A percentile compares a stretch with the other conserved stretches of the same genome.
Evolutionary conservation across 2,797 vertebrate genomes (phyloP).

Genomic region (Pantherophis vulpinus): DNA sequence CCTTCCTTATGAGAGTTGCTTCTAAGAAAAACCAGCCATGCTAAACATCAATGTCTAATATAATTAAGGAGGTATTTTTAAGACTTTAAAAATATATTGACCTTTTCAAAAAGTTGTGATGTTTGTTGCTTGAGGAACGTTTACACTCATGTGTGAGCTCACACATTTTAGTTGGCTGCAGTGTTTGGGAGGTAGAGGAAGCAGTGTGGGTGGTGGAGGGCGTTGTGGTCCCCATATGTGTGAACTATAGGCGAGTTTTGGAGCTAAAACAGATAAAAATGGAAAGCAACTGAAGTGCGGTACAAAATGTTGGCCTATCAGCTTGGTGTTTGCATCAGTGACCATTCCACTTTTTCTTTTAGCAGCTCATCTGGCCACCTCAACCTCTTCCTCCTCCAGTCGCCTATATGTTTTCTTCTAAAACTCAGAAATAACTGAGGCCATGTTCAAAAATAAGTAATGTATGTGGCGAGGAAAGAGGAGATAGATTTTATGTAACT

Average conservation of each 20-base stretch:
- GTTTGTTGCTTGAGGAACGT: conserved; percentile 10
- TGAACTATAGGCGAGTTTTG: conserved; percentile 30
- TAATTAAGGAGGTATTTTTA: neutral
- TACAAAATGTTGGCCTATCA: conserved; percentile 10
- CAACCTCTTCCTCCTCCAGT: conserved; percentile 23
- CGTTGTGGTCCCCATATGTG: conserved; percentile 64
- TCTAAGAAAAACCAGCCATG: neutral
- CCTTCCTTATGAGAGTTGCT: neutral
- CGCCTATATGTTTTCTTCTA: neutral
- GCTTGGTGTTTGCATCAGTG: conserved; percentile 47
- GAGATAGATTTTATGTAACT: neutral
- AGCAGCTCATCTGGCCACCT: conserved; percentile 45
- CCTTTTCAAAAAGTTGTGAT: neutral
- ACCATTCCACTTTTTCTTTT: conserved; percentile 54
- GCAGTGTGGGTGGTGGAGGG: conserved; percentile 54
- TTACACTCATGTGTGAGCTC: neutral
- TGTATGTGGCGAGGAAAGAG: fast-evolving
- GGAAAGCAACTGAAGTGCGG: conserved; percentile 20
- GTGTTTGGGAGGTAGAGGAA: conserved; percentile 26
- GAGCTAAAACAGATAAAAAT: neutral
- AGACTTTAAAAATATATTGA: neutral
- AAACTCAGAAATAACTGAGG: neutral
- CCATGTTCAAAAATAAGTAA: neutral
- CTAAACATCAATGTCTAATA: neutral
- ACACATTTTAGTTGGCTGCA: conserved; percentile 17